phyloP scores from a whole-genome alignment of 2,797 vertebrate genomes.

The Spinus olivaceus region DNA sequence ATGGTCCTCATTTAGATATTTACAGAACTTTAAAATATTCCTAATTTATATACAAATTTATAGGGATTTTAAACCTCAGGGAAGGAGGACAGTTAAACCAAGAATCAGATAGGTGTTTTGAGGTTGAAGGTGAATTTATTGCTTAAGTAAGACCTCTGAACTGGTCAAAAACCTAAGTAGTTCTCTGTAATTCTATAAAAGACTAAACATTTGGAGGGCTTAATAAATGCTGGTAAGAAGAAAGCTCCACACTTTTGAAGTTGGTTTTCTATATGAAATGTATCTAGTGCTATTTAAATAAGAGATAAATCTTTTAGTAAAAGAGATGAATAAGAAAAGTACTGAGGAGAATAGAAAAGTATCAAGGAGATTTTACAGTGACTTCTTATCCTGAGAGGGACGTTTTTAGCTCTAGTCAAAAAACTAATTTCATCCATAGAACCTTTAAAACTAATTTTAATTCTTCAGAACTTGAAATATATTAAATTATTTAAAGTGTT shows the following conservation, averaged over 20 bases:
- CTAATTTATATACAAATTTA: neutral
- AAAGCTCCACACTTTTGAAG: slow-evolving; percentile 31
- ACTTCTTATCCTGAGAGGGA: neutral
- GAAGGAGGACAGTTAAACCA: neutral
- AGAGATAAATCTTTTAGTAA: slow-evolving; percentile 8
- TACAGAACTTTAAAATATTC: neutral
- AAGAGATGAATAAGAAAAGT: slow-evolving; percentile 20
- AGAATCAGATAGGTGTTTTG: neutral
- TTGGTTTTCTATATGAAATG: slow-evolving; percentile 45
- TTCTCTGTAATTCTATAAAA: slow-evolving; percentile 22
- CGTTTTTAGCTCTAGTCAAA: neutral
- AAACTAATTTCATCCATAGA: slow-evolving; percentile 41
- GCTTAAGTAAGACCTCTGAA: slow-evolving; percentile 10
- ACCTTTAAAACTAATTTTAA: slow-evolving; percentile 27
- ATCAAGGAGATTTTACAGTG: slow-evolving; percentile 24
- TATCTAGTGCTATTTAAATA: slow-evolving; percentile 36
- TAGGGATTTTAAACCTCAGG: neutral
- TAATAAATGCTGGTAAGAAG: slow-evolving; percentile 43
- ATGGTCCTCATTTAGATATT: neutral
- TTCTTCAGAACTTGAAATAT: slow-evolving; percentile 7
- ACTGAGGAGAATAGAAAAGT: slow-evolving; percentile 24
- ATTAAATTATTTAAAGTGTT: slow-evolving; percentile 22
- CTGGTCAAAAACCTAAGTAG: slow-evolving; percentile 28
- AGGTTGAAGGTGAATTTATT: slow-evolving; percentile 47
- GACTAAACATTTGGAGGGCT: slow-evolving; percentile 26